A percentile compares a stretch with the other conserved stretches of the same genome.
Evolutionary conservation across 2,113 vertebrate genomes (phyloP).

Genomic region (Muntiacus reevesi): DNA sequence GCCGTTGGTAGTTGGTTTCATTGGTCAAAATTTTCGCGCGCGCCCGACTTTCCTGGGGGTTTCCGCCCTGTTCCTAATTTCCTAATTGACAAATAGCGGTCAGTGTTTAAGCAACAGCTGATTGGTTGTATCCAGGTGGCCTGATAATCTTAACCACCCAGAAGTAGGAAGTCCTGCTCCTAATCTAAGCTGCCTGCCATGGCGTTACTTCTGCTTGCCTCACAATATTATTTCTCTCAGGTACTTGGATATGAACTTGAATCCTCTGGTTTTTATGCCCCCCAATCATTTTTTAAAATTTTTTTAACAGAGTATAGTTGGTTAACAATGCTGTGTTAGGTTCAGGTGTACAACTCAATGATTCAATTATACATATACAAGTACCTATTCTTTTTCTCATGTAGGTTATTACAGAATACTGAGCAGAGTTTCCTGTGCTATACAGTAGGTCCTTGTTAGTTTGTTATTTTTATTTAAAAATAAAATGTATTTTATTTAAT

Average conservation of each 20-base stretch:
- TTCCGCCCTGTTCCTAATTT: no score
- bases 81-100: no score
- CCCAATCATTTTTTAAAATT: neutral
- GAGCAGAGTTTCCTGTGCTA: neutral
- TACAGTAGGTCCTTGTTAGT: neutral
- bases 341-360: neutral
- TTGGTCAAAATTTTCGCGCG: no score
- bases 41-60: no score
- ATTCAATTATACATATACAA: neutral
- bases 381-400: neutral
- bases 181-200: no score
- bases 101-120: no score
- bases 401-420: neutral
- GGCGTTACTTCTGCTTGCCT: no score
- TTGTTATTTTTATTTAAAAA: neutral
- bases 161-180: no score
- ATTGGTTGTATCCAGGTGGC: no score
- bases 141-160: no score
- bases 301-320: neutral
- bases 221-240: neutral
- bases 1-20: no score
- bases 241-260: neutral
- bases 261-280: neutral
- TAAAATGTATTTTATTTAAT: neutral
- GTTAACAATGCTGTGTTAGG: neutral